These are phyloP conservation scores for Hesperia comma DNA, from an alignment of 2,888 invertebrate species.

Conservation along the genomic window DNA sequence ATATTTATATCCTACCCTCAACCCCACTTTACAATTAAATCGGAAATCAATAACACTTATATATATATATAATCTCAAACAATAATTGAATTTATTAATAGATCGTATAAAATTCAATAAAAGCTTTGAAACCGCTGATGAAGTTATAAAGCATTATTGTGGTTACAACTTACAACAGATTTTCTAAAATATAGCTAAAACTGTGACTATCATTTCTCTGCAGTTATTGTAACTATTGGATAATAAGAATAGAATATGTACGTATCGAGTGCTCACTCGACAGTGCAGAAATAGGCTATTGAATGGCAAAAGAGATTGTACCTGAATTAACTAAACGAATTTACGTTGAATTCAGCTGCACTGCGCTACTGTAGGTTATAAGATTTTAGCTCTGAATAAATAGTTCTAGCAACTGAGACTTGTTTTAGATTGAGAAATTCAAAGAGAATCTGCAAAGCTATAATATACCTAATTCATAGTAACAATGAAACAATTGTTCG, in stretches of 20 bases:
- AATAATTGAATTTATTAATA: too few relatives aligned
- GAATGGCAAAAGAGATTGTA: slow-evolving; percentile 48
- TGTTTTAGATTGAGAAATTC: slow-evolving; percentile 9
- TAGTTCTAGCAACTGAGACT: slow-evolving; percentile 7
- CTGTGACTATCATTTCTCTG: background rate
- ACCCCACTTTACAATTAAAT: too few relatives aligned
- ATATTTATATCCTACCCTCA: too few relatives aligned
- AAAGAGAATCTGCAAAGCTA: background rate
- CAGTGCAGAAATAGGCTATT: slow-evolving; percentile 21
- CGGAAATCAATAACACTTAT: too few relatives aligned
- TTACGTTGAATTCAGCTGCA: slow-evolving; percentile 61
- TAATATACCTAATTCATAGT: background rate
- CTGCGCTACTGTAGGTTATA: slow-evolving; percentile 42
- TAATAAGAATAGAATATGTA: slow-evolving; percentile 1
- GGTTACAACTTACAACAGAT: background rate
- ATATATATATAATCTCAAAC: too few relatives aligned
- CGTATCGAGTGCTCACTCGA: background rate
- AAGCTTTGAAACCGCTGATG: too few relatives aligned
- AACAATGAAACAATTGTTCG: too few relatives aligned
- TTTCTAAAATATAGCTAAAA: background rate
- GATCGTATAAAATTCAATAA: too few relatives aligned
- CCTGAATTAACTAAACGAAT: slow-evolving; percentile 62
- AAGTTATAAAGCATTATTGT: too few relatives aligned
- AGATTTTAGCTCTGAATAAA: slow-evolving; percentile 26
- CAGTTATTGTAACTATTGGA: slow-evolving; percentile 2